Percentiles rank a stretch among this genome's conserved stretches.
Evolutionary conservation across 2,888 invertebrate genomes (phyloP).

Genomic region (Leucoma salicis): DNA sequence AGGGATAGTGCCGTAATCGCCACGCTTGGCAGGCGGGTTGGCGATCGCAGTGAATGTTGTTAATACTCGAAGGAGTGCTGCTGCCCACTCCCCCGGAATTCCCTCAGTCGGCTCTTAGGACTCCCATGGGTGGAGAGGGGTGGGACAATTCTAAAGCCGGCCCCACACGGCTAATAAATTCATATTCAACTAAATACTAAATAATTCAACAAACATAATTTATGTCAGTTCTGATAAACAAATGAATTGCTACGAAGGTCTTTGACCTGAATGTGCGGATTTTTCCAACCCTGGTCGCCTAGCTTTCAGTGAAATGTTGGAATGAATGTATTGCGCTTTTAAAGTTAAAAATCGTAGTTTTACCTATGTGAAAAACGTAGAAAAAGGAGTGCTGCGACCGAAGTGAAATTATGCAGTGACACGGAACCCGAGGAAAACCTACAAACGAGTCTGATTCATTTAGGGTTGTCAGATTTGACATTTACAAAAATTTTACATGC

Average conservation of each 20-base stretch:
- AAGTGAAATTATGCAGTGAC: constrained; percentile 47
- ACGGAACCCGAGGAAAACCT: constrained; percentile 35
- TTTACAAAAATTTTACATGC: background rate
- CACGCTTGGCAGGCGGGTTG: too few species aligned
- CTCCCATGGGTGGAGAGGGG: too few species aligned
- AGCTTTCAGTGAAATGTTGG: constrained; percentile 23
- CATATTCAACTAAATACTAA: too few species aligned
- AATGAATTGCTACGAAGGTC: background rate
- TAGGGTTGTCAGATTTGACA: constrained; percentile 22
- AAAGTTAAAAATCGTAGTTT: constrained; percentile 22
- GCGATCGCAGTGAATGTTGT: too few species aligned
- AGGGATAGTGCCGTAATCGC: too few species aligned
- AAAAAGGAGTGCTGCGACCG: constrained; percentile 26
- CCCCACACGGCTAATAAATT: too few species aligned
- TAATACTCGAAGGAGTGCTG: too few species aligned
- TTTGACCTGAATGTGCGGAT: constrained; percentile 14
- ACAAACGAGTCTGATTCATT: constrained; percentile 10
- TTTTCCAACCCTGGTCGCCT: constrained; percentile 17
- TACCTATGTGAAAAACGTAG: constrained; percentile 24
- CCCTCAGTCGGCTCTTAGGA: too few species aligned
- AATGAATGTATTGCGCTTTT: constrained; percentile 29
- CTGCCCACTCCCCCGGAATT: too few species aligned
- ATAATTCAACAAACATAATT: too few species aligned
- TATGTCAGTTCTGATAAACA: too few species aligned
- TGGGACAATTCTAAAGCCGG: too few species aligned